Evolutionary conservation across 2,113 vertebrate genomes (phyloP).

Genomic region (Dipodomys spectabilis): DNA sequence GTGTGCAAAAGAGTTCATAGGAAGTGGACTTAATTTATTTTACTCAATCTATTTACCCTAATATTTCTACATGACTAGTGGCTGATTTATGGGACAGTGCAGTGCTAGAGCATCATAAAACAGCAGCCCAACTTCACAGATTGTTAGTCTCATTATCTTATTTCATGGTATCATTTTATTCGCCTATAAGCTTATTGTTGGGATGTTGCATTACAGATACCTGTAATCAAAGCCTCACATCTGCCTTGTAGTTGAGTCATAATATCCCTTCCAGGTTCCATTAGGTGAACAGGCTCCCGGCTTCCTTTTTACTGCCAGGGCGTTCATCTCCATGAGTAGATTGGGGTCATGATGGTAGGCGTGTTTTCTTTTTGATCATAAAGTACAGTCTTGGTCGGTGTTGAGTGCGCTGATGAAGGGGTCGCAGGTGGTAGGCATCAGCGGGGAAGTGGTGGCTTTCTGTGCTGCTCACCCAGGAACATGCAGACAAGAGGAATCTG

Average conservation of each 20-base stretch:
- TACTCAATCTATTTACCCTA: background rate
- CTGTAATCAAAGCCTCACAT: background rate
- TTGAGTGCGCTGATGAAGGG: background rate
- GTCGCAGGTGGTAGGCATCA: background rate
- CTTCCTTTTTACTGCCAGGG: background rate
- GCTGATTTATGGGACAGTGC: background rate
- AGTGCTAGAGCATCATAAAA: background rate
- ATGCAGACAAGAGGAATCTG: background rate
- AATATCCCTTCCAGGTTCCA: background rate
- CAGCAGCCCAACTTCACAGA: background rate
- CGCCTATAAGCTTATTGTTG: background rate
- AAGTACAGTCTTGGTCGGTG: background rate
- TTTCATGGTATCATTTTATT: background rate
- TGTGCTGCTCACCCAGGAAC: background rate
- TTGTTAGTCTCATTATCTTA: background rate
- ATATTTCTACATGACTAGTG: background rate
- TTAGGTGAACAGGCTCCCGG: background rate
- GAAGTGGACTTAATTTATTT: background rate
- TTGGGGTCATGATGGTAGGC: background rate
- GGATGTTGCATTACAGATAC: background rate
- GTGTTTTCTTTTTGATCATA: background rate
- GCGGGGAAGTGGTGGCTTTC: background rate
- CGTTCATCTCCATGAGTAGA: background rate
- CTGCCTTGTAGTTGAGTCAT: background rate
- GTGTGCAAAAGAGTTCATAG: background rate